Percentiles rank a stretch among this genome's conserved stretches.
Conservation (phyloP, 2,888 invertebrate genomes). For the Drosophila paranaensis region DNA sequence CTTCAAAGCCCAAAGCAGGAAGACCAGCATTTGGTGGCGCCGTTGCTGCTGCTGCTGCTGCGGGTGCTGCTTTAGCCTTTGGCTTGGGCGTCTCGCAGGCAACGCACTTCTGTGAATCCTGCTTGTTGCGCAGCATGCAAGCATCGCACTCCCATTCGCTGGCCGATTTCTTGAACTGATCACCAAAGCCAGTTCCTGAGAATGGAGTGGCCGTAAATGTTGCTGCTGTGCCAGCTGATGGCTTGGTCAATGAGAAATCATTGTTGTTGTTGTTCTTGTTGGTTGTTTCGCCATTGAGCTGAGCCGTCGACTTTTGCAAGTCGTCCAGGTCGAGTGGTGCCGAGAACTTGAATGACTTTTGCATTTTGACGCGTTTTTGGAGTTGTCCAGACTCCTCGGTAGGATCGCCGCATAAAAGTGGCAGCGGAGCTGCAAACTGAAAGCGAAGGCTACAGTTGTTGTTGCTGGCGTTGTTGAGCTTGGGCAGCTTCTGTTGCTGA, state of each 20-base stretch:
- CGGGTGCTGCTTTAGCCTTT: slow-evolving; percentile 7
- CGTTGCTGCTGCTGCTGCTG: slow-evolving; percentile 59
- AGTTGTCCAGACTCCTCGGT: slow-evolving; percentile 38
- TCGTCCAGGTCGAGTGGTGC: slow-evolving; percentile 84
- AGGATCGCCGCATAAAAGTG: slow-evolving; percentile 47
- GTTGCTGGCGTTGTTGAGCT: slow-evolving; percentile 4
- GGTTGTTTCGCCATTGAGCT: slow-evolving; percentile 69
- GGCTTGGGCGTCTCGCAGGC: slow-evolving; percentile 86
- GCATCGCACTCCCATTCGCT: slow-evolving; percentile 89
- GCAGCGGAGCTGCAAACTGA: slow-evolving; percentile 81
- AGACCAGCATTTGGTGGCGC: slow-evolving; percentile 7
- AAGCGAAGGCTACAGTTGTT: slow-evolving; percentile 9
- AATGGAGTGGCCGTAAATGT: not conserved
- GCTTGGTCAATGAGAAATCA: slow-evolving; percentile 50
- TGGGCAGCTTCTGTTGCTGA: not conserved
- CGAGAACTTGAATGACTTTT: slow-evolving; percentile 86
- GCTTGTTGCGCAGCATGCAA: slow-evolving; percentile 87
- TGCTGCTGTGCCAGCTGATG: slow-evolving; percentile 23
- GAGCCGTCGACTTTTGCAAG: not conserved
- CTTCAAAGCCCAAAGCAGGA: slow-evolving; percentile 1
- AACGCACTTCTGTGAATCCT: slow-evolving; percentile 85
- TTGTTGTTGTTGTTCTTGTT: slow-evolving; percentile 4
- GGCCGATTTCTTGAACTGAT: slow-evolving; percentile 86
- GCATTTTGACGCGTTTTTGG: slow-evolving; percentile 82
- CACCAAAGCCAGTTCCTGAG: slow-evolving; percentile 64